Conservation (phyloP, 2,797 vertebrate genomes). For the Neosilurus hyrtlii region DNA sequence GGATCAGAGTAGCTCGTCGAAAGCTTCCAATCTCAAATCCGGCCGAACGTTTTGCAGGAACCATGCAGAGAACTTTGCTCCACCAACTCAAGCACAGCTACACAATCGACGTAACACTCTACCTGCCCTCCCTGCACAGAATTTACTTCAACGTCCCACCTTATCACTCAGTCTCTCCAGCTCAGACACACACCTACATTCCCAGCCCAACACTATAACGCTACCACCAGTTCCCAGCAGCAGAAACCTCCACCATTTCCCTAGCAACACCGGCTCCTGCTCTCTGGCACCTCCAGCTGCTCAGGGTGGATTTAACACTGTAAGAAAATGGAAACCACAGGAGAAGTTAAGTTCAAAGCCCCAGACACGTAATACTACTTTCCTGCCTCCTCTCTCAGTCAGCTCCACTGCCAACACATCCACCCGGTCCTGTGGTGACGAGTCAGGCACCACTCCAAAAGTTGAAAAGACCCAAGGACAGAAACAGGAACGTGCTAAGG, state of each 20-base stretch:
- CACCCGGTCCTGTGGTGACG: not conserved
- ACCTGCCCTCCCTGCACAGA: conserved; percentile 57
- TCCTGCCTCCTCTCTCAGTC: conserved; percentile 55
- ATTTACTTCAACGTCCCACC: conserved; percentile 62
- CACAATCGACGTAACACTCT: conserved; percentile 67
- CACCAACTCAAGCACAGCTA: conserved; percentile 18
- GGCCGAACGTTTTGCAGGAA: not conserved
- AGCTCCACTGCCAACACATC: not conserved
- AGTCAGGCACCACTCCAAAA: conserved; percentile 6
- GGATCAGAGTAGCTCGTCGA: not conserved
- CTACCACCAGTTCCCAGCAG: conserved; percentile 30
- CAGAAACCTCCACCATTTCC: conserved; percentile 26
- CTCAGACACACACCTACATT: conserved; percentile 59
- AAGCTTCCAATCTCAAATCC: conserved; percentile 25
- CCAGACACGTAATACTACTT: conserved; percentile 19
- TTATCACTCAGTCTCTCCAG: conserved; percentile 49
- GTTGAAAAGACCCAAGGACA: conserved; percentile 3
- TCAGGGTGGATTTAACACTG: not conserved
- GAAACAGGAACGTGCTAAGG: conserved; percentile 11
- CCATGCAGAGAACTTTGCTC: conserved; percentile 36
- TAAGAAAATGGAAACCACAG: conserved; percentile 29
- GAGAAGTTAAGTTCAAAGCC: conserved; percentile 37
- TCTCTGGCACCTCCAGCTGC: conserved; percentile 32
- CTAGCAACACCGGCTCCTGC: conserved; percentile 35
- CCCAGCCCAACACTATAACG: conserved; percentile 36